A percentile compares a stretch with the other conserved stretches of the same genome.
phyloP scores from a whole-genome alignment of 2,113 vertebrate genomes.

The Macheiramphus alcinus region DNA sequence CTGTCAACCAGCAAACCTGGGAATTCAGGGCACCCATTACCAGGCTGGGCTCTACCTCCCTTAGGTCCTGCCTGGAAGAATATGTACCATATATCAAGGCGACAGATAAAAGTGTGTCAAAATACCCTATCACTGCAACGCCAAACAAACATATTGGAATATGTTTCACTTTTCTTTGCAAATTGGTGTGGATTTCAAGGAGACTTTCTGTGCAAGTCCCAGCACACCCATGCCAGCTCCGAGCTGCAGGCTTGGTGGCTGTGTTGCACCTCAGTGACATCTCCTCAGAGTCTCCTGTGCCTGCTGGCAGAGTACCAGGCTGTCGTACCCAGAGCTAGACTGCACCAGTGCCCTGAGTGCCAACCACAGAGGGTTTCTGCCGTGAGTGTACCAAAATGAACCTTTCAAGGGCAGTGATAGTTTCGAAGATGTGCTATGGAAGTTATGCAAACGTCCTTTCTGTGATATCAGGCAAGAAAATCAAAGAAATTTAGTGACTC shows the following conservation, averaged over 20 bases:
- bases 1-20: not conserved
- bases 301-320: not conserved
- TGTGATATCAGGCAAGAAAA: not conserved
- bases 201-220: not conserved
- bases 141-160: not conserved
- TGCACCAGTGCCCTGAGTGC: not conserved
- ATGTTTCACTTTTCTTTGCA: not conserved
- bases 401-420: not conserved
- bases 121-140: not conserved
- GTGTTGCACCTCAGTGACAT: not conserved
- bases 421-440: not conserved
- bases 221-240: not conserved
- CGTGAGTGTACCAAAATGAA: fast-evolving
- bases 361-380: not conserved
- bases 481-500: not conserved
- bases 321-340: not conserved
- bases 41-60: not conserved
- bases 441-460: not conserved
- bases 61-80: not conserved
- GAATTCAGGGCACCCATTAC: not conserved
- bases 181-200: not conserved
- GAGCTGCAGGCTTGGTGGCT: not conserved
- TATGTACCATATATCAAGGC: not conserved
- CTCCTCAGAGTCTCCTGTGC: not conserved
- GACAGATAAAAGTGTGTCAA: not conserved